Conservation (phyloP, 2,113 vertebrate species). For the Cottus gobio region DNA sequence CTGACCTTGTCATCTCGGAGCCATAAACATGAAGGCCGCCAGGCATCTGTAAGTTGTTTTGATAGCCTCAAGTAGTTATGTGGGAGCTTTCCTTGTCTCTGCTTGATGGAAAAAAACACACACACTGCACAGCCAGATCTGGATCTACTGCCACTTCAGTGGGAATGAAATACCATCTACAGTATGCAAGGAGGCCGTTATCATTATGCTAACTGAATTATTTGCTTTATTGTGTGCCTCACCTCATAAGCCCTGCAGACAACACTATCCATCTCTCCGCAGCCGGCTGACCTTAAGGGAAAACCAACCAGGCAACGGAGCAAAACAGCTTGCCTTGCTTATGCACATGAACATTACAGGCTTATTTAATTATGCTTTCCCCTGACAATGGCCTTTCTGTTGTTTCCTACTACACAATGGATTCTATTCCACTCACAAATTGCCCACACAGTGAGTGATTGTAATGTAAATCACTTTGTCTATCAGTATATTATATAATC, state of each 20-base stretch:
- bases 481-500: slow-evolving; percentile 42
- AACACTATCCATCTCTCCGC: slow-evolving; percentile 65
- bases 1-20: slow-evolving; percentile 72
- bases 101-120: slow-evolving; percentile 40
- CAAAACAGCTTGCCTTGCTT: slow-evolving; percentile 65
- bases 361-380: slow-evolving; percentile 74
- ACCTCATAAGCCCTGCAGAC: slow-evolving; percentile 64
- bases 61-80: slow-evolving; percentile 58
- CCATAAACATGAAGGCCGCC: slow-evolving; percentile 71
- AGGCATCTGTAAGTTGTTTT: slow-evolving; percentile 58
- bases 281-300: slow-evolving; percentile 71
- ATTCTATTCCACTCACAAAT: slow-evolving; percentile 55
- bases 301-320: slow-evolving; percentile 54
- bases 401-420: slow-evolving; percentile 57
- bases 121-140: slow-evolving; percentile 21
- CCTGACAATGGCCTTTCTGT: slow-evolving; percentile 53
- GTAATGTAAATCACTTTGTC: slow-evolving; percentile 63
- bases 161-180: slow-evolving; percentile 59
- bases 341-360: slow-evolving; percentile 70
- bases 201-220: slow-evolving; percentile 80
- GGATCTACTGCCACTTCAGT: slow-evolving; percentile 37
- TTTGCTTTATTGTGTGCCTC: slow-evolving; percentile 71
- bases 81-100: slow-evolving; percentile 38
- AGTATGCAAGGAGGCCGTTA: slow-evolving; percentile 62
- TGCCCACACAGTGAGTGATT: slow-evolving; percentile 59